A percentile compares a stretch with the other conserved stretches of the same genome.
Conservation (phyloP, 2,113 vertebrate species). For the Gymnogyps californianus region DNA sequence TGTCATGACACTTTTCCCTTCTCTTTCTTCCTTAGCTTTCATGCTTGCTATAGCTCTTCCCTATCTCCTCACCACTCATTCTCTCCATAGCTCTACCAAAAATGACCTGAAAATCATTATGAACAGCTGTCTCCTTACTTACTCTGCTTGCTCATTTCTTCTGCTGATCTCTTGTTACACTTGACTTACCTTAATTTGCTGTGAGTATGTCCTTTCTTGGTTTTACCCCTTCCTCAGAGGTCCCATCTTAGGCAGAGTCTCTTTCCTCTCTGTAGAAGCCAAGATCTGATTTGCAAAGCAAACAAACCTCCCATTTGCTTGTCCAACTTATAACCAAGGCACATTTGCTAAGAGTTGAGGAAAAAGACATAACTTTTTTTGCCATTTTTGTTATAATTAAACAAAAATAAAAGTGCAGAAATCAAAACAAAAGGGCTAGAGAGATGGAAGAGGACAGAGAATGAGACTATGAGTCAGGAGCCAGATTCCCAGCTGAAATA, state of each 20-base stretch:
- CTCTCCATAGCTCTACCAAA: background rate
- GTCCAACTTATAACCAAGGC: background rate
- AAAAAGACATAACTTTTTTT: rapidly evolving
- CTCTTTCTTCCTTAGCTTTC: background rate
- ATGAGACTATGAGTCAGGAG: background rate
- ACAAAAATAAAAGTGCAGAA: background rate
- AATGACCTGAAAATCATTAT: background rate
- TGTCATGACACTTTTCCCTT: background rate
- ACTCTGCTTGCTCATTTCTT: background rate
- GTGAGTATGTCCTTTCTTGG: rapidly evolving
- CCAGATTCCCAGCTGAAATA: background rate
- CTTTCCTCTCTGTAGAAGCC: background rate
- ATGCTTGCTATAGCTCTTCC: background rate
- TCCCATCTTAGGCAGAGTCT: background rate
- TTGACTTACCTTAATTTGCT: background rate
- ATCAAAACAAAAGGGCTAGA: background rate
- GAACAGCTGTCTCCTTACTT: background rate
- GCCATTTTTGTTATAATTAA: background rate
- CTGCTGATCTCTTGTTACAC: background rate
- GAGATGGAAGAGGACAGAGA: background rate
- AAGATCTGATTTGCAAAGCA: background rate
- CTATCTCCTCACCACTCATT: background rate
- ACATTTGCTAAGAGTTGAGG: background rate
- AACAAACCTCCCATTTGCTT: background rate
- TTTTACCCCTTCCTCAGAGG: background rate